Evolutionary conservation across 2,797 vertebrate species (phyloP), one percentile per base, ranked within the genome.

Genomic region (Lacerta viridis): DNA sequence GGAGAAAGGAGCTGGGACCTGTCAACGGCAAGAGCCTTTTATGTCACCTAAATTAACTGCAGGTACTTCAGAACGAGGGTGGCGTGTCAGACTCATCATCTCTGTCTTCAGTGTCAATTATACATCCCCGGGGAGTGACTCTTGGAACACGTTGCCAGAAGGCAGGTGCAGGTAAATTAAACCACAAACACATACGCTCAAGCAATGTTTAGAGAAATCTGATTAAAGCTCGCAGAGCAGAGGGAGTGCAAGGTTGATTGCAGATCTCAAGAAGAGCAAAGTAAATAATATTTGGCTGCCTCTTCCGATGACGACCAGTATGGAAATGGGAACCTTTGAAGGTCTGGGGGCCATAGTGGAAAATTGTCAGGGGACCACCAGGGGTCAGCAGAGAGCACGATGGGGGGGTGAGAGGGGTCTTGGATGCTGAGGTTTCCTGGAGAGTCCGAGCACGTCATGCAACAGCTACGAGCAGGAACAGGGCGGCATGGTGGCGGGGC

Each of bases 1-100:
- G 85, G 43, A 86, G 84, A 83, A 83, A 50, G 71, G 78, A 92
- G 79, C n/a, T 61, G 84, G 29, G 81, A 91, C 29, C 91, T 88
- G 89, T 50, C 94, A 91, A 8, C 5, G 50, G 68, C 7, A 72
- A 87, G 79, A 18, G 89, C 83, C 80, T 89, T 27, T 90, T 75
- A 85, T 91, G 93, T 88, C 92, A 94, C 66, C 85, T 86, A 83
- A 93, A 93, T 93, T 78, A 94, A 87, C 82, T 69, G 77, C 68
- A 25, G 66, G 41, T 74, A 18, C 75, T 93, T 92, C 92, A 78
- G 59, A 89, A 46, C 79, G 87, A 86, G 1, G 25, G 72, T 74
- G 91, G 59, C 0, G 0, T 90, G 92, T 84, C 93, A 93, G 90
- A 46, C 68, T 86, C 83, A 85, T 90, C 80, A 1, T 87, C 87